A percentile compares a stretch with the other conserved stretches of the same genome.
Conservation (phyloP, 2,797 vertebrate species). For the Acanthurus tractus region DNA sequence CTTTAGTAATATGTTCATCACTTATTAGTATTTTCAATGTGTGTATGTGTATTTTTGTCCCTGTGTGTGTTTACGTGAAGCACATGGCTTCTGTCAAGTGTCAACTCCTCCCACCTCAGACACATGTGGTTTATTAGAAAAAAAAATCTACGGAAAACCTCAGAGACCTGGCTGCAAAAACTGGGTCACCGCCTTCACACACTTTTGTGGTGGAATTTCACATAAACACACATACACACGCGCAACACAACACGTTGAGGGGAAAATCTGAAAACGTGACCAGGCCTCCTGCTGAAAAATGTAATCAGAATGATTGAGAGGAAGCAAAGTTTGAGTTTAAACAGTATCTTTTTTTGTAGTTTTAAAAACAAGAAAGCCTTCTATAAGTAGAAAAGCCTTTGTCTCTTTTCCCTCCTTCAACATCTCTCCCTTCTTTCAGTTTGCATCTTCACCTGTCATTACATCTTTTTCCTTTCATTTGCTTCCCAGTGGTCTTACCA, state of each 20-base stretch:
- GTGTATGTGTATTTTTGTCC: constrained; percentile 19
- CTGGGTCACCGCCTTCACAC: constrained; percentile 65
- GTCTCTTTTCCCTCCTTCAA: background rate
- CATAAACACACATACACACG: constrained; percentile 12
- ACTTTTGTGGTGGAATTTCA: constrained; percentile 22
- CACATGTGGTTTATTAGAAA: too few relatives aligned
- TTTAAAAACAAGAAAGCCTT: background rate
- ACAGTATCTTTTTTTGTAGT: constrained; percentile 5
- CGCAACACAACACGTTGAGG: constrained; percentile 40
- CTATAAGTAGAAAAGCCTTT: background rate
- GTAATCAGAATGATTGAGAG: constrained; percentile 26
- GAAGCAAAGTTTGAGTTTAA: constrained; percentile 8
- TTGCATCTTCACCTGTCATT: constrained; percentile 47
- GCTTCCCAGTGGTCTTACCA: constrained; percentile 44
- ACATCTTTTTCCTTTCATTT: constrained; percentile 39
- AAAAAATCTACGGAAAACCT: constrained; percentile 24
- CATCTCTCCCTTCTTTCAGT: background rate
- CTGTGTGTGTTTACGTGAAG: constrained; percentile 52
- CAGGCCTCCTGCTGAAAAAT: constrained; percentile 27
- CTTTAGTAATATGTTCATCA: too few relatives aligned
- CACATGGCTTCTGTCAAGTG: constrained; percentile 62
- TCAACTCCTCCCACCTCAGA: constrained; percentile 58
- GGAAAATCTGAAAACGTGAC: constrained; percentile 60
- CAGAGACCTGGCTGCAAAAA: constrained; percentile 62
- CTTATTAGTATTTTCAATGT: background rate